Evolutionary conservation across 2,888 invertebrate genomes (phyloP), one percentile per base, ranked within the genome.

Genomic region (Dolichomitus sp.): DNA sequence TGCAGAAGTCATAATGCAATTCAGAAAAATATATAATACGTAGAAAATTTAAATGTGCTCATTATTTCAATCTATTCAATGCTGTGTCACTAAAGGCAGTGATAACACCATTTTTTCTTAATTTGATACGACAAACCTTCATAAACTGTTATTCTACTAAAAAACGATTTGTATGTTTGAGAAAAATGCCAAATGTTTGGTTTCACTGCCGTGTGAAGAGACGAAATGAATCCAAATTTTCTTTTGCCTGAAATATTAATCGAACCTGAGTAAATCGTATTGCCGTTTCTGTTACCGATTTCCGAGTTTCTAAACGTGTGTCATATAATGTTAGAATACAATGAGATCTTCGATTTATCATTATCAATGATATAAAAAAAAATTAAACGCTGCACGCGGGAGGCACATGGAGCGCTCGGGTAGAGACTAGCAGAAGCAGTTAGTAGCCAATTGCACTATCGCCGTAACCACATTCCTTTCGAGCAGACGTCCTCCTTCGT

Each of bases 381-480:
- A 30, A 69, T 54, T 33, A 3, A 52, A 52, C 33, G 63, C 11
- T 42, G 19, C 74, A 48, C 48, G 75, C 65, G 48, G 37, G 37
- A 57, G n/a, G 37, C 80, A 70, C 57, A 57, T 59, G 75, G 37
- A 57, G 80, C 80, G 80, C 80, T 63, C n/a, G 65, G 7, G 57
- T 75, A 69, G 63, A 12, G 19, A 48, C 61, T 70, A 75, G 75
- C 80, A 80, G 80, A 80, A 80, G 59, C 14, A 79, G 2, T 23
- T 23, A 27, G 37, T 37, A 19, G 14, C 42, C 40, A 61, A 11
- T 48, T 68, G 57, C 48, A 45, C 27, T 57, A 48, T 65, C 42
- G 61, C 40, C 76, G 74, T 23, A 74, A 65, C 19, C 50, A 30
- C 33, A 70, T 72, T 33, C 42, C 57, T 74, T 78, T 74, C 63